Evolutionary conservation across 1,140 invertebrate genomes (phyloP), one percentile per base, ranked within the genome.

Genomic region (Rhagoletis zephyria): DNA sequence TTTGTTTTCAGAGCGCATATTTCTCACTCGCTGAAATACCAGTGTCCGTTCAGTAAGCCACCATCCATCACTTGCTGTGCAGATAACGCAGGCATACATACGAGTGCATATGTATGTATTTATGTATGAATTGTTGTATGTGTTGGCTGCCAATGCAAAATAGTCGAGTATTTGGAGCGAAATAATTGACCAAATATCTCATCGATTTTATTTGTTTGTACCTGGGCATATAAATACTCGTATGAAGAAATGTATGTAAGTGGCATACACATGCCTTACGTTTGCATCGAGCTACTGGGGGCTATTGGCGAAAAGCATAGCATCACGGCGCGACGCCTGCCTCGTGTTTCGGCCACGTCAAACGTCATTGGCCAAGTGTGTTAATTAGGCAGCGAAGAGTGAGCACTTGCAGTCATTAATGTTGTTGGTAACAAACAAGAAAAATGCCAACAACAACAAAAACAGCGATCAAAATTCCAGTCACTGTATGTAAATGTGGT

Each of bases 111-210:
- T 30, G 30, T 30, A 30, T 30, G 30, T 30, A 30, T 30, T 30
- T 30, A 30, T 30, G 30, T 30, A 30, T 30, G 30, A 30, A 30
- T 30, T 0, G 30, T 30, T 30, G 30, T 30, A 30, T 63, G 3
- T 59, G 42, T 56, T 56, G 48, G 48, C 74, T 56, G 48, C 51
- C n/a, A 51, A 81, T 81, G 74, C 74, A 59, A 81, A 81, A 81
- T 81, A 81, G 74, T n/a, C 45, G 30, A n/a, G 74, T 81, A 81
- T 81, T 81, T 81, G 74, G 74, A 81, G 74, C 74, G 74, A 81
- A 81, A 81, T 81, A 81, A 81, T 56, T 81, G 74, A 81, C 74
- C 74, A 81, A 81, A 81, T 81, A 81, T 81, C n/a, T 30, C 3
- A 59, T 30, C 74, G 74, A 81, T 81, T 30, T 30, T 56, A n/a